phyloP scores from a whole-genome alignment of 2,888 invertebrate species.

The Drosophila phalerata region DNA sequence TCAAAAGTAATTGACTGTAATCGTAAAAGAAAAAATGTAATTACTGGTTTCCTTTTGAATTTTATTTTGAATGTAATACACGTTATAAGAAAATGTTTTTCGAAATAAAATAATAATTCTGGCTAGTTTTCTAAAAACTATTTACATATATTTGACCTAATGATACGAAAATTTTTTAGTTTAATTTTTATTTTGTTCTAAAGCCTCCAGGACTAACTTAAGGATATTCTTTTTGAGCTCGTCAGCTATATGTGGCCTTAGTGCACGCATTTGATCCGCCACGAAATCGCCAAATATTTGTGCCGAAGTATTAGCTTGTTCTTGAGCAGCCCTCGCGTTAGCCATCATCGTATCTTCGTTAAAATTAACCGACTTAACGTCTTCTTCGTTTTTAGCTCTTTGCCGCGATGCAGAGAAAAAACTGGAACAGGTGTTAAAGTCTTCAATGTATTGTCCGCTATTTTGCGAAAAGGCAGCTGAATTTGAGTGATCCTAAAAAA shows the following conservation, averaged over 20 bases:
- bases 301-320: slow-evolving; percentile 17
- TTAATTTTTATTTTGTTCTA: slow-evolving; percentile 32
- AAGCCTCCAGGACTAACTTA: slow-evolving; percentile 36
- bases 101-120: neutral
- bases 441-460: slow-evolving; percentile 19
- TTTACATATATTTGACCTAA: neutral
- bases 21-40: too few relatives aligned
- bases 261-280: slow-evolving; percentile 43
- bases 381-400: slow-evolving; percentile 6
- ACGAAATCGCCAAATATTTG: slow-evolving; percentile 56
- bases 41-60: too few relatives aligned
- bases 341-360: slow-evolving; percentile 4
- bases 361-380: slow-evolving; percentile 5
- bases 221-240: slow-evolving; percentile 41
- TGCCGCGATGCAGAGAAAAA: slow-evolving; percentile 11
- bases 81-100: too few relatives aligned
- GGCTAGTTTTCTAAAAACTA: neutral
- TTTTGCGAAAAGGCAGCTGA: neutral
- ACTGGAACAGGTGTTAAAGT: slow-evolving; percentile 30
- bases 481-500: slow-evolving; percentile 1
- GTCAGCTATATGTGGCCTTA: slow-evolving; percentile 35
- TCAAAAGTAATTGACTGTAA: too few relatives aligned
- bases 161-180: neutral
- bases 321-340: neutral
- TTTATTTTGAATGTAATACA: too few relatives aligned